Evolutionary conservation across 2,113 vertebrate species (phyloP).

Genomic region (Thalassoma bifasciatum): DNA sequence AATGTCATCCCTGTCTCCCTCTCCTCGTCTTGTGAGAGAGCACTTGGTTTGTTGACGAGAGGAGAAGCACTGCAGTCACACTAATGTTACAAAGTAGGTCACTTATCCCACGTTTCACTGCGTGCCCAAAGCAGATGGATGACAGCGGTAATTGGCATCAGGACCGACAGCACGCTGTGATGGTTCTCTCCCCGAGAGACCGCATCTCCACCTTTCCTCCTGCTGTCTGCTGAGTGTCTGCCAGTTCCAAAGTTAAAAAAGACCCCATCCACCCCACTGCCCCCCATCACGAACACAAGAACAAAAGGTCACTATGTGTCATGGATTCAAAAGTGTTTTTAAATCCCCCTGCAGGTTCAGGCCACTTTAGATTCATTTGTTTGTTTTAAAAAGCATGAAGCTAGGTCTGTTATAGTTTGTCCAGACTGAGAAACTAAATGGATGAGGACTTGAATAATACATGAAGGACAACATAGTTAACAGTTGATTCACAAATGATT

Average conservation of each 20-base stretch:
- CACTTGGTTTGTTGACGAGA: conserved; percentile 58
- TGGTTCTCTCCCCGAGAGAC: conserved; percentile 58
- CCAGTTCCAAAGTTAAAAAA: conserved; percentile 34
- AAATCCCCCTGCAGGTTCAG: conserved; percentile 26
- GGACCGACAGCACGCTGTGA: conserved; percentile 52
- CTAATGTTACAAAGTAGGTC: conserved; percentile 75
- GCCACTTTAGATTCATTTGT: conserved; percentile 10
- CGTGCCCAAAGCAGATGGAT: conserved; percentile 74
- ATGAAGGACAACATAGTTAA: no score
- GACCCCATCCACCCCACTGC: conserved; percentile 1
- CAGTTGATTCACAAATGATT: no score
- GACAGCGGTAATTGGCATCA: conserved; percentile 78
- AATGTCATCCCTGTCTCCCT: conserved; percentile 20
- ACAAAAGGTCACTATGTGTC: conserved; percentile 37
- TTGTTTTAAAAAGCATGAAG: conserved; percentile 16
- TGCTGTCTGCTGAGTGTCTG: conserved; percentile 50
- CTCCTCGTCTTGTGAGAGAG: conserved; percentile 22
- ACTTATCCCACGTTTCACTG: conserved; percentile 68
- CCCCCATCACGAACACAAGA: conserved; percentile 18
- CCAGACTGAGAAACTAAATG: no score
- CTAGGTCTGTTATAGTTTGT: conserved; percentile 21
- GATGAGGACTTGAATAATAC: no score
- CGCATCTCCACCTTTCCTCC: conserved; percentile 44
- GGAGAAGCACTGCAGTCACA: conserved; percentile 58
- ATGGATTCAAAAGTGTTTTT: conserved; percentile 34